Percentiles rank a stretch among this genome's conserved stretches.
Evolutionary conservation across 2,113 vertebrate genomes (phyloP).

Genomic region (Callionymus lyra): DNA sequence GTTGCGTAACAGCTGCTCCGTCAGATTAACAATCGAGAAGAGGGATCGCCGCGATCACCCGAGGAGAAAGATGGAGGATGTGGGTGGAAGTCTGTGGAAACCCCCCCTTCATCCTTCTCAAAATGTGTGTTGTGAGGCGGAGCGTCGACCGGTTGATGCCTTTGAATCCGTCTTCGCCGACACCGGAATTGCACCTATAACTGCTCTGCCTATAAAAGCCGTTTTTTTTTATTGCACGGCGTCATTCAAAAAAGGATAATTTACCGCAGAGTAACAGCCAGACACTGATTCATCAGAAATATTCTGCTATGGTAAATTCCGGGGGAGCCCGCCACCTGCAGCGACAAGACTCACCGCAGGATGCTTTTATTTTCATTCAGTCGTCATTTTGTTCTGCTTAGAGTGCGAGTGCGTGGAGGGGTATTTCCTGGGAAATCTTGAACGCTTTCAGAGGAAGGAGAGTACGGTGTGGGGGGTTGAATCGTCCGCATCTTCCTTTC

Average conservation of each 20-base stretch:
- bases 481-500: constrained; percentile 12
- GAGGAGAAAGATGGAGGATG: constrained; percentile 29
- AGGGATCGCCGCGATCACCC: constrained; percentile 48
- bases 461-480: too few species aligned
- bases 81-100: constrained; percentile 36
- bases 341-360: constrained; percentile 16
- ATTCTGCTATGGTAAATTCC: constrained; percentile 16
- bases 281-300: constrained; percentile 2
- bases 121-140: constrained; percentile 4
- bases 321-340: constrained; percentile 28
- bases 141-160: too few species aligned
- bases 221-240: too few species aligned
- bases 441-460: constrained; percentile 11
- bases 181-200: too few species aligned
- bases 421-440: neutral
- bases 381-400: too few species aligned
- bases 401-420: too few species aligned
- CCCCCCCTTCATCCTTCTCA: constrained; percentile 44
- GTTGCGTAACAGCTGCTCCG: constrained; percentile 55
- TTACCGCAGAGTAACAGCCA: constrained; percentile 10
- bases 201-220: too few species aligned
- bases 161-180: too few species aligned
- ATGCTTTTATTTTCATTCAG: constrained; percentile 17
- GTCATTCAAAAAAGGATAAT: constrained; percentile 10
- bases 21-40: constrained; percentile 61